phyloP scores from a whole-genome alignment of 2,113 vertebrate species.

The Macrotis lagotis region DNA sequence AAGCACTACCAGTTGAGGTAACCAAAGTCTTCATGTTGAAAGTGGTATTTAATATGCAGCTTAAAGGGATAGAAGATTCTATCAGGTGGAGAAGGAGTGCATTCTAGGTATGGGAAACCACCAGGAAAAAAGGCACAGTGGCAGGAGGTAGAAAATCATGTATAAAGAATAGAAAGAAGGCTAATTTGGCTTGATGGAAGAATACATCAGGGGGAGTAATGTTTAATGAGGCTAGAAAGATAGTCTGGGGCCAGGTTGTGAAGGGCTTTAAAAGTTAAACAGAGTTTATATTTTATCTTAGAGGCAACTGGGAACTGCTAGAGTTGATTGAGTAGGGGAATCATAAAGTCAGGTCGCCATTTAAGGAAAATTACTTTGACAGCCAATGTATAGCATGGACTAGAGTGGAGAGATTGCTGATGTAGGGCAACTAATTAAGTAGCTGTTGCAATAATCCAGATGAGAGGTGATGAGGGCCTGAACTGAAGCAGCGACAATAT shows the following conservation, averaged over 20 bases:
- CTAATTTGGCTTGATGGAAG: not conserved
- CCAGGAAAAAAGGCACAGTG: not conserved
- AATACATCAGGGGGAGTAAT: not conserved
- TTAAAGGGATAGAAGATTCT: not conserved
- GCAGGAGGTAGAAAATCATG: not conserved
- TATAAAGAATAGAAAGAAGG: not conserved
- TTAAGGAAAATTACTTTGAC: not conserved
- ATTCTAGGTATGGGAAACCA: not conserved
- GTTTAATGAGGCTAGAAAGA: not conserved
- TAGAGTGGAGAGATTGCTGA: not conserved
- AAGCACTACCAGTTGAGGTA: not conserved
- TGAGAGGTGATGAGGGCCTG: not conserved
- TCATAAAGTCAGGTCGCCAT: not conserved
- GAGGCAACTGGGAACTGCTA: not conserved
- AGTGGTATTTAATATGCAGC: not conserved
- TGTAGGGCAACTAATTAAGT: not conserved
- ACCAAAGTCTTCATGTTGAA: not conserved
- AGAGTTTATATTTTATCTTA: not conserved
- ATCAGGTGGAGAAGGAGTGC: not conserved
- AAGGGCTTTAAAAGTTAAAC: not conserved
- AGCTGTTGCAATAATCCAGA: not conserved
- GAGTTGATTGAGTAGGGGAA: not conserved
- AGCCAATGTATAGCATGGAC: not conserved
- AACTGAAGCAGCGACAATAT: not conserved
- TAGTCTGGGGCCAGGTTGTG: not conserved